Evolutionary conservation across 2,888 invertebrate species (phyloP).

Genomic region (Heliconius aoede): DNA sequence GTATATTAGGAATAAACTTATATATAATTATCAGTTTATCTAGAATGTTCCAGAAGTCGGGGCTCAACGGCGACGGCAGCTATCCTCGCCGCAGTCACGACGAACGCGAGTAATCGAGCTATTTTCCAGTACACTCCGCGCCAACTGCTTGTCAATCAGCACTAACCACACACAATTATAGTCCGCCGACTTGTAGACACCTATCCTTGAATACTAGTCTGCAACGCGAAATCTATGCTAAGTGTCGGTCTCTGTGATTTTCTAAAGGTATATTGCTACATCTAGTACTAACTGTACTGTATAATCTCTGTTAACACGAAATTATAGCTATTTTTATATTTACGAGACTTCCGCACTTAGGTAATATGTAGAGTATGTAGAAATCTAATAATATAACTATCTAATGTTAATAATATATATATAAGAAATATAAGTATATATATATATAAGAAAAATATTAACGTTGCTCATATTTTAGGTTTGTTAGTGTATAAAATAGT

Average conservation of each 20-base stretch:
- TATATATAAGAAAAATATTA: too few species aligned
- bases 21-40: slow-evolving; percentile 43
- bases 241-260: slow-evolving; percentile 44
- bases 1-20: background rate
- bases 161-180: slow-evolving; percentile 52
- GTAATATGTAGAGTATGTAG: background rate
- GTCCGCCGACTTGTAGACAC: slow-evolving; percentile 46
- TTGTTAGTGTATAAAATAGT: too few species aligned
- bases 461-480: too few species aligned
- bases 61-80: slow-evolving; percentile 51
- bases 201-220: slow-evolving; percentile 46
- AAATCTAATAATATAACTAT: background rate
- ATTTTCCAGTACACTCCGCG: slow-evolving; percentile 49
- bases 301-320: slow-evolving; percentile 21
- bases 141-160: slow-evolving; percentile 54
- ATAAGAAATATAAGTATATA: too few species aligned
- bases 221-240: slow-evolving; percentile 41
- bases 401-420: too few species aligned
- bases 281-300: slow-evolving; percentile 30
- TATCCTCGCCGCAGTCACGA: slow-evolving; percentile 52
- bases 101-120: slow-evolving; percentile 47
- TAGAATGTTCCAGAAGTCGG: slow-evolving; percentile 37
- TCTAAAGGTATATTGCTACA: slow-evolving; percentile 39
- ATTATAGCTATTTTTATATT: slow-evolving; percentile 20
- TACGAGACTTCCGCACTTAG: background rate